Evolutionary conservation across 2,113 vertebrate genomes (phyloP).

Genomic region (Platycercus adscitus): DNA sequence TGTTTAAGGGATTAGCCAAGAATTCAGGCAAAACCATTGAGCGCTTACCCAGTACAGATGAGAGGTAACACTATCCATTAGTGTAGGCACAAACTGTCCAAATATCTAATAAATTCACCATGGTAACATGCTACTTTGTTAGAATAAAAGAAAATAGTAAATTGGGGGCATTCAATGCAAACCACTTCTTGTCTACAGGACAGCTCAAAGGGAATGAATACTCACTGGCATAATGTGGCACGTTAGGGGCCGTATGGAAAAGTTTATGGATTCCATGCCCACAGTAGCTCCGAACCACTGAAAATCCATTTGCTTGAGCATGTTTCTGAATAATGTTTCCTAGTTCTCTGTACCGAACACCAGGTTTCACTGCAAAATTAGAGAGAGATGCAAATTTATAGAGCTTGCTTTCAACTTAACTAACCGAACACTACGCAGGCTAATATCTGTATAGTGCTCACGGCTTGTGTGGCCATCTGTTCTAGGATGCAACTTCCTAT

Average conservation of each 20-base stretch:
- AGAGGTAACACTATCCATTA: neutral
- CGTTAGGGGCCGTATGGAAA: conserved; percentile 97
- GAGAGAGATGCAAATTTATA: neutral
- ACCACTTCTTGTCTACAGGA: neutral
- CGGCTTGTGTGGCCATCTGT: neutral
- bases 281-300: conserved; percentile 97
- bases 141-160: neutral
- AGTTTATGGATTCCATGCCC: conserved; percentile 98
- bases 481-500: neutral
- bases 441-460: neutral
- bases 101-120: neutral
- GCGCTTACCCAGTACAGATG: neutral
- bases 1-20: neutral
- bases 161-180: neutral
- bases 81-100: neutral
- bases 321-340: conserved; percentile 99
- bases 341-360: conserved; percentile 93
- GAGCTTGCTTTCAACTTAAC: neutral
- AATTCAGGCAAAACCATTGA: neutral
- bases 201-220: conserved; percentile 5
- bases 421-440: neutral
- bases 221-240: conserved; percentile 93
- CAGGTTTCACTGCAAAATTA: conserved; percentile 89
- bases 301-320: conserved; percentile 95
- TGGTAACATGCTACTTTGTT: neutral